Base-by-base conservation (phyloP, 2,888 invertebrate species). In the Polylopha cassiicola region DNA sequence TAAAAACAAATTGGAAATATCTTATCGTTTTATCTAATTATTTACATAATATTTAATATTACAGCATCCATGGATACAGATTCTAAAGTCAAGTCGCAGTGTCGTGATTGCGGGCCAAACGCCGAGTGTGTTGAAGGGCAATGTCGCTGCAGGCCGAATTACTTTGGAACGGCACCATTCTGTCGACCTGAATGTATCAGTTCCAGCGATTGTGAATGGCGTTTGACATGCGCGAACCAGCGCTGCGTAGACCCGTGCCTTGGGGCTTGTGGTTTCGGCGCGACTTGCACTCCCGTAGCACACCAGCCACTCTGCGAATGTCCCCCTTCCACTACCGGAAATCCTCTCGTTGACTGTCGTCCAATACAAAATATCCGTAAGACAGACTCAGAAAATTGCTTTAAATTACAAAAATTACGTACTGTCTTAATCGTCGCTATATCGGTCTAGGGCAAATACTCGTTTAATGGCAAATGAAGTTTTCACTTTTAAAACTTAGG, bases 201-300 rank as follows among this genome's bases (percentile, higher is more conserved):
- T 42, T 91, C 91, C 60, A 89, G 89, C 13, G 93, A 92, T 58
- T 93, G 93, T 65, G 81, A 88, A 10, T 88, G 90, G 48, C 89
- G 89, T 53, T 87, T 87, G 46, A 90, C 91, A 21, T 94, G 94
- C 52, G 78, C 90, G 27, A 89, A 89, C 55, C 89, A 89, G 59
- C 92, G 89, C 67, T 94, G 94, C 61, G 76, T 87, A 44, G 90
- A 92, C 63, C 92, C 93, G 3, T 93, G 93, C 58, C 90, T 90
- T 0, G 92, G 92, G 46, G 90, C 90, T 14, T 94, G 94, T 64
- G 93, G 92, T 10, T 87, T 87, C 51, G 90, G 90, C 58, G 91
- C 93, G 1, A 78, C 87, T 36, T 94, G 94, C 64, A 87, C 87
- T 46, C 90, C 92, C 4, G 75, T 90, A 8, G 90, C 90, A 52